These are phyloP conservation scores for Lamellibrachia columna DNA, from an alignment of 2,888 invertebrate genomes.

Conservation along the genomic window DNA sequence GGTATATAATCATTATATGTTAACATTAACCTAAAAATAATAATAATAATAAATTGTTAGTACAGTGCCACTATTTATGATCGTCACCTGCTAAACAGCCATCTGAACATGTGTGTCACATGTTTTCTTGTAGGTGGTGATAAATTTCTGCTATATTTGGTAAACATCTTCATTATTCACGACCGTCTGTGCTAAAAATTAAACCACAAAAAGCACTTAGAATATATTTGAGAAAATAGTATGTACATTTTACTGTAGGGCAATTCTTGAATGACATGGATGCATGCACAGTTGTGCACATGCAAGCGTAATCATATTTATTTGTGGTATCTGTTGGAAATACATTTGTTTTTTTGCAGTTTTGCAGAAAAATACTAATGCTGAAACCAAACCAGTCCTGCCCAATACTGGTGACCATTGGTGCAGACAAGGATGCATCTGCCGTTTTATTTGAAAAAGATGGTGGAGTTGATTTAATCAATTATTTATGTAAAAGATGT, in stretches of 20 bases:
- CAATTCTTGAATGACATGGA: background rate
- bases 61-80: no score
- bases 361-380: background rate
- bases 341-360: background rate
- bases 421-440: background rate
- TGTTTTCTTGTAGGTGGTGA: no score
- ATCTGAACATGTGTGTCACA: no score
- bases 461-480: background rate
- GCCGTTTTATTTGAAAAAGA: background rate
- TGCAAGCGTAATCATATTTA: background rate
- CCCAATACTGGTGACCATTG: background rate
- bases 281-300: background rate
- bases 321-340: background rate
- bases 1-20: no score
- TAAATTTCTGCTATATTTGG: no score
- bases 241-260: background rate
- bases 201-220: no score
- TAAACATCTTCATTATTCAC: no score
- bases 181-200: no score
- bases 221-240: background rate
- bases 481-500: background rate
- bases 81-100: no score
- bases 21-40: no score
- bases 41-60: no score
- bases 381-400: background rate